phyloP scores from a whole-genome alignment of 1,140 invertebrate genomes.

The Neodiprion lecontei region DNA sequence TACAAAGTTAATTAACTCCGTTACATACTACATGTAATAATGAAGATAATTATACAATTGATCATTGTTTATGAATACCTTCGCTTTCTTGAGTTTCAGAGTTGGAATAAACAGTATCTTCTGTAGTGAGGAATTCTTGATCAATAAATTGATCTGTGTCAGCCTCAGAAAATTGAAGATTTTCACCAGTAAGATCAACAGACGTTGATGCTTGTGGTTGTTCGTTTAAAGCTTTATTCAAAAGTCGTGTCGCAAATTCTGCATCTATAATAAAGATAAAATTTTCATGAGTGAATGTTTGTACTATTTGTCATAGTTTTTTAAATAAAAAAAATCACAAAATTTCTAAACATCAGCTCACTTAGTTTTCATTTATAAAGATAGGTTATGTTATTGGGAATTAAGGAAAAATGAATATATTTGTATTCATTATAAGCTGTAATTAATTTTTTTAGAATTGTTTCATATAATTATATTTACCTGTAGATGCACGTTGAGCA shows the following conservation, averaged over 20 bases:
- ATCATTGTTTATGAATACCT: background rate
- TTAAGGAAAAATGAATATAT: slow-evolving; percentile 6
- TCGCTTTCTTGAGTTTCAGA: background rate
- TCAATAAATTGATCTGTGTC: background rate
- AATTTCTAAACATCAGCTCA: no score
- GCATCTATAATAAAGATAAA: background rate
- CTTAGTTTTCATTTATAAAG: no score
- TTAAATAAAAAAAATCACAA: no score
- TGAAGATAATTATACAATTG: background rate
- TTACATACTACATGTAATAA: background rate
- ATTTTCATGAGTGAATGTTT: no score
- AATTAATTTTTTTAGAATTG: background rate
- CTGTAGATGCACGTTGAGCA: background rate
- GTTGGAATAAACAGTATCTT: slow-evolving; percentile 9
- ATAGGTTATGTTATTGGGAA: background rate
- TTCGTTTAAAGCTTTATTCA: background rate
- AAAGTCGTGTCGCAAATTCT: background rate
- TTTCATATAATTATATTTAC: background rate
- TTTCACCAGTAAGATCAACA: slow-evolving; percentile 14
- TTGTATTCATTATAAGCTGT: background rate
- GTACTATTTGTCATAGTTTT: no score
- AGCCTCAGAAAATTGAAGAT: background rate
- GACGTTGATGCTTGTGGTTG: background rate
- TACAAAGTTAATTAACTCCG: background rate
- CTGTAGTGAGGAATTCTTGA: background rate